phyloP scores from a whole-genome alignment of 2,113 vertebrate genomes.

The Ochotona princeps region DNA sequence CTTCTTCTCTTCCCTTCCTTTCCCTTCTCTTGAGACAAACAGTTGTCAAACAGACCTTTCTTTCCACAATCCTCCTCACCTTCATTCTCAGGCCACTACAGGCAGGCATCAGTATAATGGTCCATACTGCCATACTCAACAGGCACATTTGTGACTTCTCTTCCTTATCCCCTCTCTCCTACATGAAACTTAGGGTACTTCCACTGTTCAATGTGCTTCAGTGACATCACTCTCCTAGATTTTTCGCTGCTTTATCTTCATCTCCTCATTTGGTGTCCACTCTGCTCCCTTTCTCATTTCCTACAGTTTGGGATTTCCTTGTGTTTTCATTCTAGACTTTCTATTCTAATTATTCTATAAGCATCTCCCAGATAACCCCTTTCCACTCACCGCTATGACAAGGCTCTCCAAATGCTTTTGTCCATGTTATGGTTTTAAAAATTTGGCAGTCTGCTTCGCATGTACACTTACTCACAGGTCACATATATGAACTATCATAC shows the following conservation, averaged over 20 bases:
- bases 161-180: neutral
- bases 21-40: neutral
- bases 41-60: neutral
- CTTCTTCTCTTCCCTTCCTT: neutral
- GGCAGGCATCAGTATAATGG: neutral
- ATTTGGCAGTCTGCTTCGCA: neutral
- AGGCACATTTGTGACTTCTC: neutral
- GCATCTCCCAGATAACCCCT: neutral
- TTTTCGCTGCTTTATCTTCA: neutral
- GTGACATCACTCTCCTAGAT: neutral
- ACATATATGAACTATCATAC: neutral
- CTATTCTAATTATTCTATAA: neutral
- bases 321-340: conserved; percentile 34
- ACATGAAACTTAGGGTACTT: neutral
- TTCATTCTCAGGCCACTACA: neutral
- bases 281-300: neutral
- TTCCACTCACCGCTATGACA: neutral
- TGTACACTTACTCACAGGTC: conserved; percentile 9
- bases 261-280: neutral
- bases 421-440: conserved; percentile 1
- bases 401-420: neutral
- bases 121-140: neutral
- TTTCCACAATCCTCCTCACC: neutral
- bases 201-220: neutral
- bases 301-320: neutral